These are phyloP conservation scores for Oxyura jamaicensis DNA, from an alignment of 2,113 vertebrate species.

Conservation along the genomic window DNA sequence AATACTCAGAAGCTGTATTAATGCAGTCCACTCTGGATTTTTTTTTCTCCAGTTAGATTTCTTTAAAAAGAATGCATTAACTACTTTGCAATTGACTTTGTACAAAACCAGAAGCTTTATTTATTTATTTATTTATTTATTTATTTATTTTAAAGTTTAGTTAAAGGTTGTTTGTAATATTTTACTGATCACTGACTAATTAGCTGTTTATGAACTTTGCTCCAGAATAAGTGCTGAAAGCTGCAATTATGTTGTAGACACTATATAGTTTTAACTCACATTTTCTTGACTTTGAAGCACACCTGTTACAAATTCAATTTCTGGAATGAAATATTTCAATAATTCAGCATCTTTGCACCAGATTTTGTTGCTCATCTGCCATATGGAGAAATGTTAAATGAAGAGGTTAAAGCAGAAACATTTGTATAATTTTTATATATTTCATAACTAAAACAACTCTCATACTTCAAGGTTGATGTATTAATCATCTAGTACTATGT, in stretches of 20 bases:
- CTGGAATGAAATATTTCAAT: slow-evolving; percentile 10
- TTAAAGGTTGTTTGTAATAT: background rate
- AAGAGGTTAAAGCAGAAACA: slow-evolving; percentile 40
- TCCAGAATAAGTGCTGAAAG: background rate
- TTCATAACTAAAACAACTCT: slow-evolving; percentile 30
- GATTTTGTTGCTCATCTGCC: slow-evolving; percentile 42
- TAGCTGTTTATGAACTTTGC: background rate
- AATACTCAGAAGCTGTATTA: background rate
- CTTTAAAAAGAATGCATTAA: background rate
- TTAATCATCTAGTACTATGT: slow-evolving; percentile 33
- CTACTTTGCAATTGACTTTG: background rate
- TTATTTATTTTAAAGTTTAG: background rate
- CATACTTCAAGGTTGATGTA: background rate
- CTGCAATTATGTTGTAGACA: background rate
- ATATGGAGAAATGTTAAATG: slow-evolving; percentile 58
- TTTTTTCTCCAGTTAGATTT: background rate
- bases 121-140: too few species aligned
- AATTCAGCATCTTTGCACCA: slow-evolving; percentile 47
- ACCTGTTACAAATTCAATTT: slow-evolving; percentile 40
- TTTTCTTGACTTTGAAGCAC: slow-evolving; percentile 3
- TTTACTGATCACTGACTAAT: background rate
- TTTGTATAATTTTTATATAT: slow-evolving; percentile 29
- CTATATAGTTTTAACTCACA: background rate
- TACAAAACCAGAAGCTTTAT: background rate
- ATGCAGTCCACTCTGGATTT: accelerated